Base-by-base conservation (phyloP, 2,888 invertebrate species). In the Ectemnius continuus region DNA sequence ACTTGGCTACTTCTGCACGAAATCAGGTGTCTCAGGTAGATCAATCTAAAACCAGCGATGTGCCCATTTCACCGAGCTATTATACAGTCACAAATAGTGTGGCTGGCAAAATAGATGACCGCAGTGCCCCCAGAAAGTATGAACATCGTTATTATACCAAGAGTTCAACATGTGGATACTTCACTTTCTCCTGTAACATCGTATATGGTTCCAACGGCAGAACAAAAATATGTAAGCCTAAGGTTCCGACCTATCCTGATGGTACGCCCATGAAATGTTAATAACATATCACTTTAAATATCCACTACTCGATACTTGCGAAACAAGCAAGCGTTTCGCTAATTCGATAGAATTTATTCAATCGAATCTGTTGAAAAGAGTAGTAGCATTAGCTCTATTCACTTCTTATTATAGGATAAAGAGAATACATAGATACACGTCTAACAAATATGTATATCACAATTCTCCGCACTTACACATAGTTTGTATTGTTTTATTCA, bases 141-240 rank as follows among this genome's bases (percentile, higher is more conserved):
- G 94, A 94, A 71, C 94, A 95, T 74, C 95, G 95, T 87, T 97
- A 96, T 91, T 97, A 96, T 85, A 96, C 96, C 0, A 97, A 97
- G 90, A 96, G 96, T 8, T 96, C 96, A 1, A 96, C 95, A 1
- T 97, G 97, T 88, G 97, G 97, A 8, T 96, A 96, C 87, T 96
- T 97, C 82, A 96, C 96, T 1, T 97, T 97, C 89, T 95, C 96
- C 0, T 97, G 97, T 87, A 96, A 96, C 63, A 94, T 95, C 87
- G 95, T 96, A 0, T 94, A 95, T 83, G 95, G 95, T 13, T 94
- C 94, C 0, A 95, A 95, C 86, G 96, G 96, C 14, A 94, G 94
- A 81, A 95, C 95, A 81, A 96, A 96, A 90, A 94, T 96, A 69
- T 97, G 97, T 88, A 94, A 94, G 83, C 97, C 97, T 0, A 96